These are phyloP conservation scores for Phymatocera aterrima DNA, from an alignment of 2,888 invertebrate genomes.

Conservation along the genomic window DNA sequence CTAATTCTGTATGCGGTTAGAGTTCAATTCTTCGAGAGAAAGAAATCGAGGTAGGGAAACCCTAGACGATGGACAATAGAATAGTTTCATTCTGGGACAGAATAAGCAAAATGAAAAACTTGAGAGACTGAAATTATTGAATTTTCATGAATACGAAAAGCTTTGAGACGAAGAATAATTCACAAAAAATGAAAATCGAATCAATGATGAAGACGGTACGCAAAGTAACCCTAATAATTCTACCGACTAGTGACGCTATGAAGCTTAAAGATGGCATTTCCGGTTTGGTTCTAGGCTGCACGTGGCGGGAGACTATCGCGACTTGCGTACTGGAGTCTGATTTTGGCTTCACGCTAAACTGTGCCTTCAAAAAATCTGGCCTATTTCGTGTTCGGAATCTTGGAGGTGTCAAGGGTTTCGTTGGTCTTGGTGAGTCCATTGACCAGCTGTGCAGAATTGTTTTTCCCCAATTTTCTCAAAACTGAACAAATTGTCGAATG, in stretches of 20 bases:
- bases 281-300: slow-evolving; percentile 78
- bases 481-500: neutral
- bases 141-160: too few species aligned
- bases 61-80: too few species aligned
- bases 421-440: slow-evolving; percentile 87
- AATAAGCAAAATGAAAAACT: too few species aligned
- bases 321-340: slow-evolving; percentile 93
- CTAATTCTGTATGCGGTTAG: too few species aligned
- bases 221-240: neutral
- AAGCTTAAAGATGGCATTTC: slow-evolving; percentile 59
- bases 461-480: neutral
- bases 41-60: too few species aligned
- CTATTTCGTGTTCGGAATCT: slow-evolving; percentile 93
- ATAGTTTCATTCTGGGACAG: too few species aligned
- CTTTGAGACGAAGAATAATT: too few species aligned
- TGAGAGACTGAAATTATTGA: too few species aligned
- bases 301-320: slow-evolving; percentile 81
- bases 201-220: neutral
- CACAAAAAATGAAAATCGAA: neutral
- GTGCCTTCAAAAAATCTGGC: slow-evolving; percentile 94
- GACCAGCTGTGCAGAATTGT: slow-evolving; percentile 6
- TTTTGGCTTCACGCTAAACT: slow-evolving; percentile 93
- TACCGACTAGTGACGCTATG: slow-evolving; percentile 31
- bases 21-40: neutral
- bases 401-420: slow-evolving; percentile 92